Evolutionary conservation across 1,140 invertebrate species (phyloP).

Genomic region (Listronotus oregonensis): DNA sequence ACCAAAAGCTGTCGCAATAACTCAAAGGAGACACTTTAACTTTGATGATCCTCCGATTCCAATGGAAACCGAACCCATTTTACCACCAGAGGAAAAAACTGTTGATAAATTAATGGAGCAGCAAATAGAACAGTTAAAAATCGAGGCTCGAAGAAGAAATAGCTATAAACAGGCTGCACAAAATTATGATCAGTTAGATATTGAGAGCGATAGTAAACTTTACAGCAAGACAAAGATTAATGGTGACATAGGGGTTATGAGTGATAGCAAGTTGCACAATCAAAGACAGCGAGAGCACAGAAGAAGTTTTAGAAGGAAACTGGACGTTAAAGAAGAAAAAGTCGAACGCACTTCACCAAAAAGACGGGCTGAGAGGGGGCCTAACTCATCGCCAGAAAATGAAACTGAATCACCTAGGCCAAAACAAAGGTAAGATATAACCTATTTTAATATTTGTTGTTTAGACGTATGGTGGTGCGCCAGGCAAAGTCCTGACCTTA

Average conservation of each 20-base stretch:
- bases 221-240: conserved; percentile 25
- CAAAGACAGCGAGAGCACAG: conserved; percentile 41
- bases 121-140: conserved; percentile 49
- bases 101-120: conserved; percentile 50
- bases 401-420: conserved; percentile 47
- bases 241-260: conserved; percentile 32
- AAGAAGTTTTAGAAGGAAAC: conserved; percentile 40
- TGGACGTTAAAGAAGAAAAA: conserved; percentile 43
- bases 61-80: conserved; percentile 35
- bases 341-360: conserved; percentile 46
- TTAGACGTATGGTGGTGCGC: no score
- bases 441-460: no score
- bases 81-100: conserved; percentile 43
- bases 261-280: conserved; percentile 25
- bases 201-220: conserved; percentile 32
- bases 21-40: conserved; percentile 30
- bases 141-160: conserved; percentile 48
- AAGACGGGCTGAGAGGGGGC: conserved; percentile 37
- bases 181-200: conserved; percentile 50
- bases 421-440: conserved; percentile 42
- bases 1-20: conserved; percentile 27
- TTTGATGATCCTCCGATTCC: conserved; percentile 26
- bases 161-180: conserved; percentile 52
- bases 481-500: no score
- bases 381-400: conserved; percentile 47